These are phyloP conservation scores for Rhegmatorhina hoffmannsi DNA, from an alignment of 2,113 vertebrate genomes.

Conservation along the genomic window DNA sequence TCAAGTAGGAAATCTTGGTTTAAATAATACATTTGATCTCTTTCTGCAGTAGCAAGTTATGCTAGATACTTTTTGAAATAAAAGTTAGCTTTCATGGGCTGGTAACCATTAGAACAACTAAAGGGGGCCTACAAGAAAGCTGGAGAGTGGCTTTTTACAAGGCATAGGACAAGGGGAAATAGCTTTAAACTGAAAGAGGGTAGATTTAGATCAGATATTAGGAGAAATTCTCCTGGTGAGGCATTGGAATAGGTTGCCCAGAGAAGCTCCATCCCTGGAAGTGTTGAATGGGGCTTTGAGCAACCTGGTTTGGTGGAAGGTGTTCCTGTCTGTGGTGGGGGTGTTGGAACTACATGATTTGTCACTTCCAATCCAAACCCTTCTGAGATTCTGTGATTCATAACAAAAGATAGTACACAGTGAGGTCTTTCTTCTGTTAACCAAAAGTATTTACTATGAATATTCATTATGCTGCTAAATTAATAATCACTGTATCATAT, in stretches of 20 bases:
- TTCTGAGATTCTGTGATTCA: neutral
- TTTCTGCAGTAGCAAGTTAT: neutral
- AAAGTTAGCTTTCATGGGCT: constrained; percentile 1
- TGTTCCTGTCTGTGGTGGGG: neutral
- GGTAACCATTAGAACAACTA: constrained; percentile 10
- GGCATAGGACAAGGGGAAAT: neutral
- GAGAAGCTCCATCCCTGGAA: neutral
- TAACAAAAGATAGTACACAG: neutral
- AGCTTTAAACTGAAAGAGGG: neutral
- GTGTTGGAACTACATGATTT: neutral
- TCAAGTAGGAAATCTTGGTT: constrained; percentile 31
- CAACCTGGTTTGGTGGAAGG: neutral
- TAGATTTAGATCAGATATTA: neutral
- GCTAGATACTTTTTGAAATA: neutral
- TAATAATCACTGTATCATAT: neutral
- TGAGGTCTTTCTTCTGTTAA: neutral
- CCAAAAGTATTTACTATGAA: neutral
- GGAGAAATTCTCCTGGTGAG: neutral
- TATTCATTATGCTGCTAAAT: constrained; percentile 15
- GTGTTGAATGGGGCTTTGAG: neutral
- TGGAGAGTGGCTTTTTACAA: neutral
- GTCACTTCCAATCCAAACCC: neutral
- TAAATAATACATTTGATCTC: constrained; percentile 26
- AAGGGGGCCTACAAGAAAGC: neutral
- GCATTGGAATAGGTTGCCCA: neutral